These are phyloP conservation scores for Ceratoteleas bidentatus DNA, from an alignment of 1,140 invertebrate genomes.

Conservation along the genomic window DNA sequence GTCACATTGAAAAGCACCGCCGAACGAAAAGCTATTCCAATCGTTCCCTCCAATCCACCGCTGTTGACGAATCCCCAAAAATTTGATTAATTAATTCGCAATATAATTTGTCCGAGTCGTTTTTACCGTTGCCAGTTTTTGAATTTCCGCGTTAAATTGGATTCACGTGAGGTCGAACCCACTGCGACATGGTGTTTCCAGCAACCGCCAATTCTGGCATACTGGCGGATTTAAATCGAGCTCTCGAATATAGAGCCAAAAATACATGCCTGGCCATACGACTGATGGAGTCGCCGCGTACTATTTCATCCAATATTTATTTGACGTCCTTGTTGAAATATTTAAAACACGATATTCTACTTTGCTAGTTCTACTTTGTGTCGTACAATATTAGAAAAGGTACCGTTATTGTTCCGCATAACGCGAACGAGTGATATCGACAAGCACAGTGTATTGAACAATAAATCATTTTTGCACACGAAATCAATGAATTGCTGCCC, in stretches of 20 bases:
- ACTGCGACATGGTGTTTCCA: conserved; percentile 61
- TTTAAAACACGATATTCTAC: conserved; percentile 67
- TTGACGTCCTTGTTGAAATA: conserved; percentile 63
- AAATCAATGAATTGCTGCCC: conserved; percentile 66
- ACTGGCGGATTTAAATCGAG: conserved; percentile 64
- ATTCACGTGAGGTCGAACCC: conserved; percentile 59
- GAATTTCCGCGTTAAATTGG: conserved; percentile 61
- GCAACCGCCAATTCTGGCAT: conserved; percentile 63
- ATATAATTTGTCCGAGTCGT: conserved; percentile 63
- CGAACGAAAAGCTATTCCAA: no score
- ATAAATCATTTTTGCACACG: conserved; percentile 63
- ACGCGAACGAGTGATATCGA: conserved; percentile 67
- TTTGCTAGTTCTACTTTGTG: conserved; percentile 60
- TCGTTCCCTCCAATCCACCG: no score
- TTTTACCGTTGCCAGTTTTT: conserved; percentile 44
- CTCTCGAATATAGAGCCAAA: conserved; percentile 66
- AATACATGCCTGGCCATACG: conserved; percentile 64
- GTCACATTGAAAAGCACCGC: not conserved
- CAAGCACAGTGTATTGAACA: conserved; percentile 64
- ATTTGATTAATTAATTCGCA: conserved; percentile 62
- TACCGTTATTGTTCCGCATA: conserved; percentile 65
- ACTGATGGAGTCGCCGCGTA: conserved; percentile 60
- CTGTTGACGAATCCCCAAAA: not conserved
- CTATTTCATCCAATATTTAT: conserved; percentile 67
- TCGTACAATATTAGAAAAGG: conserved; percentile 62